Evolutionary conservation across 1,140 invertebrate species (phyloP).

Genomic region (Venturia canescens): DNA sequence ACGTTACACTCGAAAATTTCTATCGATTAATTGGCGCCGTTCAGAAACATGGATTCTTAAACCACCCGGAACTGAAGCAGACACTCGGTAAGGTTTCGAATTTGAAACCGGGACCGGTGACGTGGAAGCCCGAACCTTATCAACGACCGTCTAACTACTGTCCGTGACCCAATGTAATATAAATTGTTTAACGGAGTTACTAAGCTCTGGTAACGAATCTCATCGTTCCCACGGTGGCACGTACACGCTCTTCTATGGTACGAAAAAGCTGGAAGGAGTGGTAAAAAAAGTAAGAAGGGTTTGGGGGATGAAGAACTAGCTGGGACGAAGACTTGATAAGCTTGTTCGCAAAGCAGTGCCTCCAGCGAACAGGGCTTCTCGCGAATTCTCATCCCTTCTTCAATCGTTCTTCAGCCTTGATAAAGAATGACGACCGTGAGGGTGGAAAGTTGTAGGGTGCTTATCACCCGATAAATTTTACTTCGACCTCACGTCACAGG

Average conservation of each 20-base stretch:
- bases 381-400: background rate
- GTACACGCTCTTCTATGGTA: background rate
- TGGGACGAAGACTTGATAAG: conserved; percentile 33
- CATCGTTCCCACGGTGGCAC: background rate
- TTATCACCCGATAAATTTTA: conserved; percentile 72
- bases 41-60: too few relatives aligned
- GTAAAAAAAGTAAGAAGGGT: background rate
- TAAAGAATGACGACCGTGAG: conserved; percentile 52
- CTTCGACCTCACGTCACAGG: conserved; percentile 59
- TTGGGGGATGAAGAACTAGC: conserved; percentile 1
- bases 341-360: conserved; percentile 40
- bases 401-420: background rate
- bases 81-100: too few relatives aligned
- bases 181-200: conserved; percentile 23
- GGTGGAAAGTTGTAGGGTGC: conserved; percentile 65
- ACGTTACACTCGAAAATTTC: too few relatives aligned
- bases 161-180: background rate
- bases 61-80: too few relatives aligned
- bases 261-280: background rate
- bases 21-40: too few relatives aligned
- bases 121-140: too few relatives aligned
- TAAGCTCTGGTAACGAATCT: too few relatives aligned
- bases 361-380: conserved; percentile 13
- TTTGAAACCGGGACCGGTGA: too few relatives aligned
- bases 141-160: too few relatives aligned